Base-by-base conservation (phyloP, 35 echinoderm and acorn worm genomes). In the Stichopus chloronotus region DNA sequence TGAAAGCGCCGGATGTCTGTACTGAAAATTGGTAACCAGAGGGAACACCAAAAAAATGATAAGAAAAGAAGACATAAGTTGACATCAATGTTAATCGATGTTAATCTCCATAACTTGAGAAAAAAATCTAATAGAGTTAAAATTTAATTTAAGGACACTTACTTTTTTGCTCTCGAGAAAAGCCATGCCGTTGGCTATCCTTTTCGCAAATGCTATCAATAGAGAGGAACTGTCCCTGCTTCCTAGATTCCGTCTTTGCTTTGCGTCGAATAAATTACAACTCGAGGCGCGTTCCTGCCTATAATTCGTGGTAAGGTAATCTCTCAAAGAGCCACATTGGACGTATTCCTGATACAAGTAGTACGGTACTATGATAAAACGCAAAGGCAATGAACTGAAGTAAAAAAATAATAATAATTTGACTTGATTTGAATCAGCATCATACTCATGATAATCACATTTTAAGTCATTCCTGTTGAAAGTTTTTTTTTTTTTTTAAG, bases 311-410 rank as follows among this genome's bases (percentile, higher is more conserved):
- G 22, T n/a, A 14, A 88, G 86, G 59, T 25, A 88, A 25, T 89
- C 87, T n/a, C 87, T 17, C 60, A 89, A 30, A 1, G 87, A 63
- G 19, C 30, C 59, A 72, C 59, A 24, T 63, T 59, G 43, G 5
- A 89, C 65, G 16, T 89, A 59, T 71, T 89, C 87, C 12, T 63
- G 59, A 61, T 89, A 89, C 10, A 89, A 21, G 10, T 71, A 89
- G 87, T 89, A 89, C 52, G 87, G 87, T 23, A 89, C 87, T 89
- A 24, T 55, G 69, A 19, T 74, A n/a, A 74, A 74, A 74, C 19
- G 30, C 30, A 43, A 43, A 43, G 0, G 30, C 30, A 43, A 43
- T 43, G 30, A 43, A 43, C 3, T 43, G 30, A 43, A 43, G 3
- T 43, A 43, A 43, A 43, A 43, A 43, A 43, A 43, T 0, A 43